A percentile compares a stretch with the other conserved stretches of the same genome.
phyloP scores from a whole-genome alignment of 2,113 vertebrate species.

The Hypomesus transpacificus region DNA sequence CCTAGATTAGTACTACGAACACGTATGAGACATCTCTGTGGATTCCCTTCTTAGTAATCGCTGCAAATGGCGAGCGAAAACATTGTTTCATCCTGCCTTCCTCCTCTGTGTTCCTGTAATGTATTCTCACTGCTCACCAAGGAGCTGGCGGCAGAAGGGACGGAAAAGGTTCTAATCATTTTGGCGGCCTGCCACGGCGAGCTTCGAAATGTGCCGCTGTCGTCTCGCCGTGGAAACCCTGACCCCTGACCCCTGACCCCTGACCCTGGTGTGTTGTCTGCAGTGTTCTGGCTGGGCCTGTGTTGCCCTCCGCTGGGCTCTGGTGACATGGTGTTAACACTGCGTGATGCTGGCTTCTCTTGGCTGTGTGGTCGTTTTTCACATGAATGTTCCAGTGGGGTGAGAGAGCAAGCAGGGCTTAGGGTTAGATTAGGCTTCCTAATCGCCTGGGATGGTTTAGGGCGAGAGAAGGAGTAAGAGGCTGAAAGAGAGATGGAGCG shows the following conservation, averaged over 20 bases:
- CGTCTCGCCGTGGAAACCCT: too few relatives aligned
- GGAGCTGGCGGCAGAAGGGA: too few relatives aligned
- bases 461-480: slow-evolving; percentile 40
- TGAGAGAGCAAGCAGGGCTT: slow-evolving; percentile 24
- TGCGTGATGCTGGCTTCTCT: slow-evolving; percentile 35
- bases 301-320: slow-evolving; percentile 27
- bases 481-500: slow-evolving; percentile 34
- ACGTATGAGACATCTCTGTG: slow-evolving; percentile 22
- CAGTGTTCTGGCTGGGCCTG: too few relatives aligned
- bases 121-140: too few relatives aligned
- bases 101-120: not conserved
- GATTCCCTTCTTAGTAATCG: slow-evolving; percentile 44
- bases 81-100: slow-evolving; percentile 19
- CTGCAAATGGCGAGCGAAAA: slow-evolving; percentile 26
- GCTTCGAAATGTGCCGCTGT: slow-evolving; percentile 26
- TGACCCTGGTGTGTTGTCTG: too few relatives aligned
- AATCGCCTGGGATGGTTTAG: slow-evolving; percentile 30
- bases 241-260: slow-evolving; percentile 46
- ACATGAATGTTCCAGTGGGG: slow-evolving; percentile 58
- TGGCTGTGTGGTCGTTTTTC: slow-evolving; percentile 45
- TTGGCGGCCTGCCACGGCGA: slow-evolving; percentile 17
- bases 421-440: slow-evolving; percentile 25
- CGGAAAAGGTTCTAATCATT: slow-evolving; percentile 18
- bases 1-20: slow-evolving; percentile 13
- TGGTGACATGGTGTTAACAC: slow-evolving; percentile 37